phyloP scores from a whole-genome alignment of 2,113 vertebrate species.

The Dolichallabes microphthalmus region DNA sequence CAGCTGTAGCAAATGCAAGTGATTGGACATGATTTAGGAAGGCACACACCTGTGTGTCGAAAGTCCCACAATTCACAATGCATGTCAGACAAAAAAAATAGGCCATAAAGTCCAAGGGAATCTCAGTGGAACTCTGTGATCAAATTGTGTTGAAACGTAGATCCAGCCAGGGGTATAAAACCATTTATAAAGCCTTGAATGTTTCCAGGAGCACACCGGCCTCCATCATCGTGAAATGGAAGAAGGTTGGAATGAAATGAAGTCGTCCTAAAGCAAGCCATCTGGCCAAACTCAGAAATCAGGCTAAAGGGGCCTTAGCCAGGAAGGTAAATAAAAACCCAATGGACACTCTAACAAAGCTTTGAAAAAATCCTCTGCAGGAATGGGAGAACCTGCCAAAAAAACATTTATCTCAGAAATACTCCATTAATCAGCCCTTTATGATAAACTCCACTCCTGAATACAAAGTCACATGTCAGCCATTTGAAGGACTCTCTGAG shows the following conservation, averaged over 20 bases:
- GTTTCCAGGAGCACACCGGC: neutral
- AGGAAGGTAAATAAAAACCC: neutral
- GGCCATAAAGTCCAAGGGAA: neutral
- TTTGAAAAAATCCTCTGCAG: neutral
- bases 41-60: neutral
- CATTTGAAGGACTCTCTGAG: neutral
- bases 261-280: neutral
- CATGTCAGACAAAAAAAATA: neutral
- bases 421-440: neutral
- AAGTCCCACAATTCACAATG: neutral
- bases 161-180: neutral
- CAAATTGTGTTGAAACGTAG: neutral
- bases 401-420: neutral
- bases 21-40: slow-evolving; percentile 3
- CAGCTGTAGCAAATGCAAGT: neutral
- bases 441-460: neutral
- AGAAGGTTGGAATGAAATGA: neutral
- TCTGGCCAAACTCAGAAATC: neutral
- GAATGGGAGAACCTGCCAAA: neutral
- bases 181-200: neutral
- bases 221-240: neutral
- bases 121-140: neutral
- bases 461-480: neutral
- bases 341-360: neutral
- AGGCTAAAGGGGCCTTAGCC: neutral